phyloP scores from a whole-genome alignment of 2,888 invertebrate genomes.

The Drosophila emarginata region DNA sequence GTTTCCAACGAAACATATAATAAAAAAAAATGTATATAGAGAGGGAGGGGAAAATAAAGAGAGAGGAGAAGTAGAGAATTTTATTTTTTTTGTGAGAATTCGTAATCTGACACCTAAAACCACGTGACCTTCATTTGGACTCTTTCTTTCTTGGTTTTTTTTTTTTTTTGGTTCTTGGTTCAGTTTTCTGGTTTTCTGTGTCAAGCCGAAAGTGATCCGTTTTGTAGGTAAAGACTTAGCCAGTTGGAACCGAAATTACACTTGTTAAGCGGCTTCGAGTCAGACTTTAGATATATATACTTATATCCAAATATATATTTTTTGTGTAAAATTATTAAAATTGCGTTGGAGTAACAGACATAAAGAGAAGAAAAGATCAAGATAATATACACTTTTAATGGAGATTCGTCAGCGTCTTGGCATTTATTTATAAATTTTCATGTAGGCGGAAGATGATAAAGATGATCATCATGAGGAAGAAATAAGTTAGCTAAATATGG shows the following conservation, averaged over 20 bases:
- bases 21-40: not conserved
- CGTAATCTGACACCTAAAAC: not conserved
- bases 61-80: not conserved
- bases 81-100: not conserved
- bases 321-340: slow-evolving; percentile 22
- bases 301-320: not conserved
- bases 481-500: slow-evolving; percentile 45
- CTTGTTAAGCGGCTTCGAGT: slow-evolving; percentile 32
- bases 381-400: slow-evolving; percentile 25
- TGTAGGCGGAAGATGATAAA: slow-evolving; percentile 50
- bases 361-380: slow-evolving; percentile 18
- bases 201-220: slow-evolving; percentile 69
- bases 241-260: slow-evolving; percentile 53
- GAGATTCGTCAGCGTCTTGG: slow-evolving; percentile 54
- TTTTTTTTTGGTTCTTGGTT: slow-evolving; percentile 18
- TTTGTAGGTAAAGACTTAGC: slow-evolving; percentile 64
- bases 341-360: slow-evolving; percentile 39
- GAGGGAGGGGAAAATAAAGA: not conserved
- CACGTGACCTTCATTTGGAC: slow-evolving; percentile 55
- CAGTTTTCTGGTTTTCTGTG: slow-evolving; percentile 34
- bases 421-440: slow-evolving; percentile 32
- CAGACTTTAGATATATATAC: slow-evolving; percentile 8
- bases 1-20: not conserved
- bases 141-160: slow-evolving; percentile 14
- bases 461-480: slow-evolving; percentile 18